These are phyloP conservation scores for Thecophora atra DNA, from an alignment of 2,888 invertebrate genomes.

Conservation along the genomic window DNA sequence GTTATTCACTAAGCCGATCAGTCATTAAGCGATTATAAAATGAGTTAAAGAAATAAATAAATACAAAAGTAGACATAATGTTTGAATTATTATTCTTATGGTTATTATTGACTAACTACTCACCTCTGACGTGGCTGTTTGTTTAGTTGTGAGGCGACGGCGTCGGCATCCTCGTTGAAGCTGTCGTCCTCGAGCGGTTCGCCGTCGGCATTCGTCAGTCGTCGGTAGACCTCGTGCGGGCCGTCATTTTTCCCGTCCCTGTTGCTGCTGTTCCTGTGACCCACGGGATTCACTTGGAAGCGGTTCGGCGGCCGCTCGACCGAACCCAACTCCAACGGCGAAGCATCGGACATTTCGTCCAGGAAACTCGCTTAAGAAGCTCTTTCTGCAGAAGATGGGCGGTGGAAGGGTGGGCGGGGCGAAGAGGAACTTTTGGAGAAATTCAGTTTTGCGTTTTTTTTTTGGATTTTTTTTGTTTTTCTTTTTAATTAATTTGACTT, in stretches of 20 bases:
- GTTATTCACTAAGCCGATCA: too few relatives aligned
- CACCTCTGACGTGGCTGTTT: constrained; percentile 62
- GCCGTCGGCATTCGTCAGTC: constrained; percentile 60
- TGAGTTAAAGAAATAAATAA: too few relatives aligned
- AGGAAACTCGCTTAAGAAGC: neutral
- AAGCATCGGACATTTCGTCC: constrained; percentile 60
- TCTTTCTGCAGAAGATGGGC: neutral
- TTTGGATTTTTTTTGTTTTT: too few relatives aligned
- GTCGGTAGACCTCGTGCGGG: constrained; percentile 62
- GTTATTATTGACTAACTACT: too few relatives aligned
- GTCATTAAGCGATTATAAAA: too few relatives aligned
- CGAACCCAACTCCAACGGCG: constrained; percentile 63
- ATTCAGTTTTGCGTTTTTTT: too few relatives aligned
- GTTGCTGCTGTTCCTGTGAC: constrained; percentile 57
- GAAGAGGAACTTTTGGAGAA: too few relatives aligned
- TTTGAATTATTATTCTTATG: too few relatives aligned
- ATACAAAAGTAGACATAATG: too few relatives aligned
- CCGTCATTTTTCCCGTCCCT: constrained; percentile 48
- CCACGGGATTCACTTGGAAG: constrained; percentile 66
- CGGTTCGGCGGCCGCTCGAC: constrained; percentile 65
- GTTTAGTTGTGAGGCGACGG: constrained; percentile 54
- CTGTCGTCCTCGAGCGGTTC: constrained; percentile 63
- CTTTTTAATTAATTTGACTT: neutral
- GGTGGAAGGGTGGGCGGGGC: too few relatives aligned
- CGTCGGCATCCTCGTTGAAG: constrained; percentile 60